Conservation (phyloP, 1,140 invertebrate genomes). For the Penaeus japonicus region DNA sequence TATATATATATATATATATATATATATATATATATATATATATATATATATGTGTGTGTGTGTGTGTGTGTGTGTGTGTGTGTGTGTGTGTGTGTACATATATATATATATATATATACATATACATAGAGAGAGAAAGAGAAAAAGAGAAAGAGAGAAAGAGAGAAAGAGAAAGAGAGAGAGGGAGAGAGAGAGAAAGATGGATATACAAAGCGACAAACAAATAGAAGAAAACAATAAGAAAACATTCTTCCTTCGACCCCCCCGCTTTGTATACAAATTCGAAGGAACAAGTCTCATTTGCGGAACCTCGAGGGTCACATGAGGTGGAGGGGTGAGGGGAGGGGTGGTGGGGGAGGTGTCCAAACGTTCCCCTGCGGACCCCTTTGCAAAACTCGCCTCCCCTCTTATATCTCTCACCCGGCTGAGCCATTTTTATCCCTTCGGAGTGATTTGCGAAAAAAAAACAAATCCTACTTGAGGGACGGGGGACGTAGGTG, state of each 20-base stretch:
- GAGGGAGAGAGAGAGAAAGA: neutral
- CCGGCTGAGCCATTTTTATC: too few relatives aligned
- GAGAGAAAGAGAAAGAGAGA: neutral
- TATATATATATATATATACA: neutral
- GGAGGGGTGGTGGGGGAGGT: too few relatives aligned
- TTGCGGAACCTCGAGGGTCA: too few relatives aligned
- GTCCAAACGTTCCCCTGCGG: too few relatives aligned
- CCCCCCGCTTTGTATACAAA: neutral
- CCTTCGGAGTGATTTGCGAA: too few relatives aligned
- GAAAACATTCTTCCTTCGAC: neutral
- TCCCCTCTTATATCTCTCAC: too few relatives aligned
- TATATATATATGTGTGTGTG: too few relatives aligned
- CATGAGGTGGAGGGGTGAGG: too few relatives aligned
- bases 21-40: too few relatives aligned
- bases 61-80: conserved; percentile 10
- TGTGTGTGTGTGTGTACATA: neutral
- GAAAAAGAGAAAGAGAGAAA: neutral
- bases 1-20: too few relatives aligned
- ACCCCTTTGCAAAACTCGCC: too few relatives aligned
- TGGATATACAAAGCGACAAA: neutral
- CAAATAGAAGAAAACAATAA: neutral
- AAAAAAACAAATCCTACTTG: neutral
- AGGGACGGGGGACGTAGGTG: neutral
- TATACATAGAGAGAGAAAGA: neutral
- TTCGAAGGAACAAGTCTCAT: neutral